These are phyloP conservation scores for Caenorhabditis becei DNA, from an alignment of 2,888 invertebrate species.

Conservation along the genomic window DNA sequence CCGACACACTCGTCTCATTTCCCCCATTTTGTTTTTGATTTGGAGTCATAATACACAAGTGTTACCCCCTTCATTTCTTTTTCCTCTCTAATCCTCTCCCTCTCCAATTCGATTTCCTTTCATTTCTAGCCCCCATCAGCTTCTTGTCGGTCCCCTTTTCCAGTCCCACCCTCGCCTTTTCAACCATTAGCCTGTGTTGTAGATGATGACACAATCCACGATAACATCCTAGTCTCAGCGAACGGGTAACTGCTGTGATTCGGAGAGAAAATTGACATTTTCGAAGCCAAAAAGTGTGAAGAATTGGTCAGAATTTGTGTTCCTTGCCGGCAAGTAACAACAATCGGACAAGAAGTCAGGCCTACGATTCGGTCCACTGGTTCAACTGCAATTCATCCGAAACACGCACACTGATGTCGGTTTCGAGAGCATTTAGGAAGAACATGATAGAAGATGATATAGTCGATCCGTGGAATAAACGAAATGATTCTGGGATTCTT, in stretches of 20 bases:
- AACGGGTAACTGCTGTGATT: constrained; percentile 9
- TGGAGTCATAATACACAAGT: constrained; percentile 39
- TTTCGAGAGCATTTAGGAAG: too few relatives aligned
- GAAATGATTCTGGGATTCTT: too few relatives aligned
- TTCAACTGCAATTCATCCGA: too few relatives aligned
- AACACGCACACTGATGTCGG: too few relatives aligned
- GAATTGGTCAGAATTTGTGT: neutral
- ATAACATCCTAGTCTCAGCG: constrained; percentile 12
- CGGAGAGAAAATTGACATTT: too few relatives aligned
- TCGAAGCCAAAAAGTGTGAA: neutral
- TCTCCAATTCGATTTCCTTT: constrained; percentile 5
- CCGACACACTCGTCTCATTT: constrained; percentile 3
- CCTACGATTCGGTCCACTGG: too few relatives aligned
- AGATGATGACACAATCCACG: constrained; percentile 15
- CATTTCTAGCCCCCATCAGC: too few relatives aligned
- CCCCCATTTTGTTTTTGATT: constrained; percentile 12
- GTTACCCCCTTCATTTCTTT: constrained; percentile 7
- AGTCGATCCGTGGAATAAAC: too few relatives aligned
- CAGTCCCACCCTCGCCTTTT: constrained; percentile 1
- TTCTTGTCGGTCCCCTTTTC: neutral
- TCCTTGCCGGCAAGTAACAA: too few relatives aligned
- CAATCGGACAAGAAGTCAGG: too few relatives aligned
- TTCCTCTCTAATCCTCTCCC: constrained; percentile 8
- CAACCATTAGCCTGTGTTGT: constrained; percentile 10
- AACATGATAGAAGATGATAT: too few relatives aligned